Base-by-base conservation (phyloP, 2,888 invertebrate species). In the Ochropleura plecta region DNA sequence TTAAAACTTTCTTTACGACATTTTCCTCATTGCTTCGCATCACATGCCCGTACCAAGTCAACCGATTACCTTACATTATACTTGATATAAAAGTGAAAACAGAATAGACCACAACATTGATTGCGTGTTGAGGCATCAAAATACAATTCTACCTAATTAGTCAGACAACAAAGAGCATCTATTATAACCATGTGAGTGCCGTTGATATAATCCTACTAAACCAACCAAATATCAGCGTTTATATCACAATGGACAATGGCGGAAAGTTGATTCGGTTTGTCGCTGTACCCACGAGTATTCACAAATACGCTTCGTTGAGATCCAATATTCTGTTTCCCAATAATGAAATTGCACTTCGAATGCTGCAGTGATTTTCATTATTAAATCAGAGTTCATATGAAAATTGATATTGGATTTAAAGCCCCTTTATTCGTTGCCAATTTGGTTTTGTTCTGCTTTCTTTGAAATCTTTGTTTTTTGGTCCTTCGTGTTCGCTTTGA, bases 311-410 rank as follows among this genome's bases (percentile, higher is more conserved):
- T 92, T 90, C 91, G 88, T 90, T 88, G 91, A 91, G 92, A 95
- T 94, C 90, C 93, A 94, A 94, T 95, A 94, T 94, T 91, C 93
- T 88, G 91, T 91, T 90, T 90, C 67, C 90, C 93, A 90, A 89
- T 95, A 95, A 95, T 95, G 93, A 94, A 95, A 95, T 95, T 95
- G 94, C 93, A 95, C 89, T 92, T 91, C 91, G 92, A 93, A 93
- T 93, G 92, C 93, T 92, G 92, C 93, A 91, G 92, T 95, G 94
- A 94, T 95, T 95, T 92, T 91, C 91, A 92, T 94, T 94, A 95
- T 95, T 94, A 92, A 93, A 94, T 94, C 93, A 91, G 91, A 89
- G 92, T 92, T 92, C 92, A 91, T 81, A 86, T 87, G 86, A 88
- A 88, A 88, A 90, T 87, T 87, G 82, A 86, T 88, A 89, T 88